Percentiles rank a stretch among this genome's conserved stretches.
phyloP scores from a whole-genome alignment of 2,797 vertebrate genomes.

The Gephyroberyx darwinii region DNA sequence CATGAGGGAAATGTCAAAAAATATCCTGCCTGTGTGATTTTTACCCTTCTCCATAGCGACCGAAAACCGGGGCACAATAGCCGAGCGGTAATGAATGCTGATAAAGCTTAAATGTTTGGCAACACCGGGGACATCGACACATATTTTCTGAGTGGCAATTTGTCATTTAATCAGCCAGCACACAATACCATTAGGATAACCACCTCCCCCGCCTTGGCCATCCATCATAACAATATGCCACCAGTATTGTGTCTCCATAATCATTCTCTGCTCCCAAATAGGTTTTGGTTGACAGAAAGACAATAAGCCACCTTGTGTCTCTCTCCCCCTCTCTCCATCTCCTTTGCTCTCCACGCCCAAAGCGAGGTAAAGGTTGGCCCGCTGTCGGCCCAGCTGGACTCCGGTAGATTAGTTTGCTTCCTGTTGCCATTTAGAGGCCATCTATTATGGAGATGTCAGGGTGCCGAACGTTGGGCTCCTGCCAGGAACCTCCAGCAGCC shows the following conservation, averaged over 20 bases:
- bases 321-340: neutral
- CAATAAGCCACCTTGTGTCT: conserved; percentile 41
- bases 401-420: conserved; percentile 9
- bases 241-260: conserved; percentile 54
- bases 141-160: conserved; percentile 62
- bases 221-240: conserved; percentile 68
- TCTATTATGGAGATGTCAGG: conserved; percentile 65
- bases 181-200: conserved; percentile 59
- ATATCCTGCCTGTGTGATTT: no score
- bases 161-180: conserved; percentile 72
- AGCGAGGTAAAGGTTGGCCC: conserved; percentile 50
- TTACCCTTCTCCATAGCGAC: neutral
- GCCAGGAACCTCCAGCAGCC: conserved; percentile 49
- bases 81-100: conserved; percentile 10
- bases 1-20: no score
- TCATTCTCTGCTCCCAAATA: conserved; percentile 54
- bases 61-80: conserved; percentile 15
- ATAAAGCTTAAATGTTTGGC: conserved; percentile 17
- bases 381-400: conserved; percentile 2
- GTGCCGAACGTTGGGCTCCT: conserved; percentile 33
- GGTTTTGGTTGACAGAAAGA: conserved; percentile 30
- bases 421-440: conserved; percentile 67
- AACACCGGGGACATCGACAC: conserved; percentile 41
- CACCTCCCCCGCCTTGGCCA: conserved; percentile 45
- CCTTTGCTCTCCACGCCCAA: conserved; percentile 6